Conservation (phyloP, 2,113 vertebrate species). For the Elephas maximus region DNA sequence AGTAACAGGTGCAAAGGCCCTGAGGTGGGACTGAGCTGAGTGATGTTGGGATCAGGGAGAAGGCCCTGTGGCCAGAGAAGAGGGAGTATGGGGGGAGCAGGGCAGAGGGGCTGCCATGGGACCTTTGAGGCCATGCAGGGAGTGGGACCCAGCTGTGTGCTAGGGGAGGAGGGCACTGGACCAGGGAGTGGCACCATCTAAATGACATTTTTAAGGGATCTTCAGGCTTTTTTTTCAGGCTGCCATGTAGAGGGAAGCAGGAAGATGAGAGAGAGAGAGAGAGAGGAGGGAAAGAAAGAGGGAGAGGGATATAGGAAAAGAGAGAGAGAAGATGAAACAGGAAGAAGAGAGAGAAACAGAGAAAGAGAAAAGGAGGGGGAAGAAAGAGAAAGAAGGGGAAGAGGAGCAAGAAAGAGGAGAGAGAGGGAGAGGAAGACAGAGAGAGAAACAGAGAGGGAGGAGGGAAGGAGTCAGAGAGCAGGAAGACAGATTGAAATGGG, state of each 20-base stretch:
- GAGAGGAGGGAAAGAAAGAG: neutral
- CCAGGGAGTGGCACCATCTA: neutral
- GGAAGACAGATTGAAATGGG: no score
- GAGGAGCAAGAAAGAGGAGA: neutral
- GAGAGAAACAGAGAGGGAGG: neutral
- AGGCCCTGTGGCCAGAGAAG: accelerated
- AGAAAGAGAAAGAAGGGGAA: no score
- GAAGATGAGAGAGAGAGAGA: neutral
- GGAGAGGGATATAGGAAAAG: neutral
- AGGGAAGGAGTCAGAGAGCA: no score
- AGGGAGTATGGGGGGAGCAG: no score
- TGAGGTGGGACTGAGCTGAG: neutral
- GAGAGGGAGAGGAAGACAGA: neutral
- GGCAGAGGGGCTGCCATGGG: neutral
- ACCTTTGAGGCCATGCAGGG: neutral
- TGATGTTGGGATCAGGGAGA: neutral
- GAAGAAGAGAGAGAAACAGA: no score
- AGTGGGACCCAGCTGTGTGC: neutral
- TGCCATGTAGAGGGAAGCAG: no score
- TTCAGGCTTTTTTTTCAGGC: no score
- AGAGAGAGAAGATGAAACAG: no score
- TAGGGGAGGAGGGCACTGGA: no score
- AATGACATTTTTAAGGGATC: neutral
- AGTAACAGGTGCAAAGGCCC: neutral
- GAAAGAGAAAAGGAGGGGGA: neutral